These are phyloP conservation scores for Acrocephalus kingi DNA, from an alignment of 2,113 vertebrate species.

Conservation along the genomic window DNA sequence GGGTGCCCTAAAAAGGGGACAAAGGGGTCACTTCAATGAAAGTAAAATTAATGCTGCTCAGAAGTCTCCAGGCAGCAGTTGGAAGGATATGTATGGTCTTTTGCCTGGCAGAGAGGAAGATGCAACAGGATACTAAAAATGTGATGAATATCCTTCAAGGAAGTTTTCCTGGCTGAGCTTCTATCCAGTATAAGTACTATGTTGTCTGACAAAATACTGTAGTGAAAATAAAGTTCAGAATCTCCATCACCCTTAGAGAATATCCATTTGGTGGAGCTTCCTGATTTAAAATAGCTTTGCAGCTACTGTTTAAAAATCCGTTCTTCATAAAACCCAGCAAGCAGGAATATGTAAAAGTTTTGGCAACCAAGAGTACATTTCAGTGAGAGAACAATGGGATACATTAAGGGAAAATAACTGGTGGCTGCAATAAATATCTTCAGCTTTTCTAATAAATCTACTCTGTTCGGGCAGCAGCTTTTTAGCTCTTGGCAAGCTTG, in stretches of 20 bases:
- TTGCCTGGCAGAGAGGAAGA: background rate
- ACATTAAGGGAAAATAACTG: background rate
- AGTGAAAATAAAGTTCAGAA: background rate
- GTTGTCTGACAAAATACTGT: background rate
- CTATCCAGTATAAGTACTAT: background rate
- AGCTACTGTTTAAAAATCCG: background rate
- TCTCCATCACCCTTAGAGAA: background rate
- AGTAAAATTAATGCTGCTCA: background rate
- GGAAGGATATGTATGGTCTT: background rate
- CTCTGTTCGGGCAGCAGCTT: background rate
- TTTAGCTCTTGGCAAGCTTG: constrained; percentile 14
- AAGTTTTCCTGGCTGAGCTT: background rate
- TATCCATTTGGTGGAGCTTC: background rate
- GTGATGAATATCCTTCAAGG: background rate
- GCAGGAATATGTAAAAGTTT: background rate
- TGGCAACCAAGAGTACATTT: background rate
- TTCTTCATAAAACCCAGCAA: background rate
- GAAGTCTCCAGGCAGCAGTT: background rate
- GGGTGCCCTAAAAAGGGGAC: background rate
- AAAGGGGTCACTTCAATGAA: background rate
- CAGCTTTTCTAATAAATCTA: constrained; percentile 1
- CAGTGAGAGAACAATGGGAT: background rate
- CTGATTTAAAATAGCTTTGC: background rate
- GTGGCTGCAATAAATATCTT: background rate
- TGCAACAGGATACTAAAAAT: background rate